phyloP scores from a whole-genome alignment of 2,113 vertebrate species.

The Oncorhynchus keta region DNA sequence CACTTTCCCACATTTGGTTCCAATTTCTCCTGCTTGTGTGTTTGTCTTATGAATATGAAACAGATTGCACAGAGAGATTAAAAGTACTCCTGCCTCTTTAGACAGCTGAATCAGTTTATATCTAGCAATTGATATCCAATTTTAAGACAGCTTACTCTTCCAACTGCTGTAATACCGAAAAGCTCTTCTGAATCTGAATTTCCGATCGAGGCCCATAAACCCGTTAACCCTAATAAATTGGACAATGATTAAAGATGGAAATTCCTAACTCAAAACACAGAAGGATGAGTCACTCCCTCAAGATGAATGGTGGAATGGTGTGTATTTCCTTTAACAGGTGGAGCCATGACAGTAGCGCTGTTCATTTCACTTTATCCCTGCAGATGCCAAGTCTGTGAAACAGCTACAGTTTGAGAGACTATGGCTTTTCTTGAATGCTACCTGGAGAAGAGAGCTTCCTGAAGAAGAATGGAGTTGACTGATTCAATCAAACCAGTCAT shows the following conservation, averaged over 20 bases:
- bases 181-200: background rate
- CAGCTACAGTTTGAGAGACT: background rate
- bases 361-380: too few relatives aligned
- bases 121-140: background rate
- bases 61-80: background rate
- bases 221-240: background rate
- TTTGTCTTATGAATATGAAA: too few relatives aligned
- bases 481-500: too few relatives aligned
- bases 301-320: conserved; percentile 18
- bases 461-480: background rate
- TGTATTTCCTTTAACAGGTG: background rate
- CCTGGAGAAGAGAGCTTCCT: background rate
- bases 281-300: conserved; percentile 4
- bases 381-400: too few relatives aligned
- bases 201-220: background rate
- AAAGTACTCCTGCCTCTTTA: background rate
- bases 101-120: background rate
- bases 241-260: conserved; percentile 22
- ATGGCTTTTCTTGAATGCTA: conserved; percentile 8
- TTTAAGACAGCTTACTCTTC: background rate
- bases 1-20: too few relatives aligned
- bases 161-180: background rate
- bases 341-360: background rate
- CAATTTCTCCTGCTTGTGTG: too few relatives aligned
- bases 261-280: conserved; percentile 19